Evolutionary conservation across 2,113 vertebrate genomes (phyloP), one percentile per base, ranked within the genome.

Genomic region (Penelope pileata): DNA sequence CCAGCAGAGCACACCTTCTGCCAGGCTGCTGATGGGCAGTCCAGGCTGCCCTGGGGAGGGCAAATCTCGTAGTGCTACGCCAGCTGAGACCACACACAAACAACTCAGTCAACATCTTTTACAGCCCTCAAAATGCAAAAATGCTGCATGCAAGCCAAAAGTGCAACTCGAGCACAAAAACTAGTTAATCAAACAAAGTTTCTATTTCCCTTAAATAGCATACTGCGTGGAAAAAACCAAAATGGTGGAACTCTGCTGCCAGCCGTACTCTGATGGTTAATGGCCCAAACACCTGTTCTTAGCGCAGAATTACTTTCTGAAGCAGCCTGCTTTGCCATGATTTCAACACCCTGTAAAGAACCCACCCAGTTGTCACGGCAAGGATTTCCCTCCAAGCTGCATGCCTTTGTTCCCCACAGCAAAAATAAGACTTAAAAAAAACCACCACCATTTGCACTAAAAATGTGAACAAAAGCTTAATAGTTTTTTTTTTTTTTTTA

Each of bases 21-120:
- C n/a, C n/a, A n/a, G n/a, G n/a, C 27, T 75, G 54, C 42, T 48
- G 13, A 21, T 54, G 53, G 67, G 18, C 59, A 58, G 16, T 29
- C n/a, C 24, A 30, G 30, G 26, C 8, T 36, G 29, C 6, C 19
- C 50, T 42, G 42, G 0, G 21, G 64, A 58, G 13, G 21, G 15
- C 21, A 58, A 27, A 50, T 45, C 29, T 91, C 16, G 21, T 7
- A 34, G 30, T 40, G 29, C 16, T 72, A 47, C 54, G 70, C 18
- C 50, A 66, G 29, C 8, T 59, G n/a, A 83, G 17, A 77, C 6
- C 47, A 59, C 0, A 0, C 26, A 18, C 38, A 27, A 21, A 16
- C 56, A 45, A 48, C 58, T 67, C 32, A 34, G 29, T 12, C 63
- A 64, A 22, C 82, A 34, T 32, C 62, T 50, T 17, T 6, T 83